A percentile compares a stretch with the other conserved stretches of the same genome.
Conservation (phyloP, 2,797 vertebrate species). For the Sebastes jordani region DNA sequence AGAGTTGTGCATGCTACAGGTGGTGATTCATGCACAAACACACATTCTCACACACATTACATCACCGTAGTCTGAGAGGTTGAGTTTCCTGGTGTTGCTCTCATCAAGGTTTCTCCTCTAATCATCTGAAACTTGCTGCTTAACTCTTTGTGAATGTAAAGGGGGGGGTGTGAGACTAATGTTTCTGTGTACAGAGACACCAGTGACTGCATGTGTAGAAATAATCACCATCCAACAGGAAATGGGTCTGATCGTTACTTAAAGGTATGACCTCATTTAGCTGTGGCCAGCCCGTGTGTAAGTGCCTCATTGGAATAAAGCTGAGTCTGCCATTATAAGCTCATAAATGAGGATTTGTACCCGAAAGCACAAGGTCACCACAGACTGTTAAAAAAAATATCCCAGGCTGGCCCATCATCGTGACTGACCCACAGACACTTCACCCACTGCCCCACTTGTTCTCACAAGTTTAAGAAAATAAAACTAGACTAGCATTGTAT, state of each 20-base stretch:
- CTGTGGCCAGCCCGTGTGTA: conserved; percentile 15
- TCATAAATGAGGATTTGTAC: conserved; percentile 41
- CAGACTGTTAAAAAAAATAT: conserved; percentile 4
- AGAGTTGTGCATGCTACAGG: conserved; percentile 33
- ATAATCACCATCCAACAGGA: conserved; percentile 39
- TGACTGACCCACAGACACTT: conserved; percentile 16
- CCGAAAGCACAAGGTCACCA: conserved; percentile 6
- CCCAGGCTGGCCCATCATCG: neutral
- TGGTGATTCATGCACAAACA: conserved; percentile 26
- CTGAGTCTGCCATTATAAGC: conserved; percentile 27
- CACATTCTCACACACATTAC: conserved; percentile 28
- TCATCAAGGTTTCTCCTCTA: neutral
- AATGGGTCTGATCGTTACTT: conserved; percentile 30
- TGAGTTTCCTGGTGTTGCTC: conserved; percentile 8
- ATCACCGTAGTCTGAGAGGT: conserved; percentile 23
- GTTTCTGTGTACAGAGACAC: neutral
- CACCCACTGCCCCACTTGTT: conserved; percentile 51
- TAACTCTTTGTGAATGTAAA: neutral
- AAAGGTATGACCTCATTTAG: conserved; percentile 59
- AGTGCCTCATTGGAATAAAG: conserved; percentile 17
- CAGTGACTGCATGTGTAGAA: conserved; percentile 23
- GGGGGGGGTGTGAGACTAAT: neutral
- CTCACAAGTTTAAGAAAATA: neutral
- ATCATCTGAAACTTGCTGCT: neutral
- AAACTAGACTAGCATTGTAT: neutral